Evolutionary conservation across 2,888 invertebrate genomes (phyloP).

Genomic region (Caenorhabditis japonica): DNA sequence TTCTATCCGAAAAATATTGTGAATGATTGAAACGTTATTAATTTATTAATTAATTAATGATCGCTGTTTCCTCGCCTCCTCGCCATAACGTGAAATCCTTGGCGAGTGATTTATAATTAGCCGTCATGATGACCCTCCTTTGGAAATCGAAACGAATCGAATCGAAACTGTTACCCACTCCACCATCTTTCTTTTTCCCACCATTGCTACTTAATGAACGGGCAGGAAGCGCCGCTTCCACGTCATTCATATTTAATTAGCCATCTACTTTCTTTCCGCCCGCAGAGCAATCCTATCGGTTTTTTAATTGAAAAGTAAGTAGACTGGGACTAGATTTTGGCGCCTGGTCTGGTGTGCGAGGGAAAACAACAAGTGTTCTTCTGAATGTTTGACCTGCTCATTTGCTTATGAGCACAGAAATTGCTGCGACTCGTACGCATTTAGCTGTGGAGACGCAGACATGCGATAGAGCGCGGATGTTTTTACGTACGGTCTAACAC

Average conservation of each 20-base stretch:
- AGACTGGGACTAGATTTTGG: conserved; percentile 12
- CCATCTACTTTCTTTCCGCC: neutral
- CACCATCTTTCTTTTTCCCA: conserved; percentile 6
- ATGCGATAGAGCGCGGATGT: too few species aligned
- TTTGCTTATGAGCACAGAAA: too few species aligned
- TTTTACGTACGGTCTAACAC: too few species aligned
- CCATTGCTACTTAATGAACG: conserved; percentile 21
- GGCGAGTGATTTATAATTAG: conserved; percentile 45
- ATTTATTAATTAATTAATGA: too few species aligned
- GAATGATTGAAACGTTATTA: too few species aligned
- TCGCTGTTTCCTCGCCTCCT: too few species aligned
- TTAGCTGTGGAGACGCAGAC: too few species aligned
- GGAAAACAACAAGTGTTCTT: conserved; percentile 27
- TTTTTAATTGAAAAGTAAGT: too few species aligned
- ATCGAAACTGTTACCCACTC: conserved; percentile 8
- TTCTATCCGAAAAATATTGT: conserved; percentile 3
- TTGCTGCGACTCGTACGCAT: too few species aligned
- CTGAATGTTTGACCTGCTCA: conserved; percentile 29
- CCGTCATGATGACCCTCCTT: conserved; percentile 20
- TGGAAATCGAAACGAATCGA: too few species aligned
- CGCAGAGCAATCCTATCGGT: conserved; percentile 16
- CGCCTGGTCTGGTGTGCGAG: neutral
- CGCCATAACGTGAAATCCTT: too few species aligned
- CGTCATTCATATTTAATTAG: conserved; percentile 20
- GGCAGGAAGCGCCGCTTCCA: neutral